phyloP scores from a whole-genome alignment of 2,797 vertebrate genomes.

The Hybognathus amarus region DNA sequence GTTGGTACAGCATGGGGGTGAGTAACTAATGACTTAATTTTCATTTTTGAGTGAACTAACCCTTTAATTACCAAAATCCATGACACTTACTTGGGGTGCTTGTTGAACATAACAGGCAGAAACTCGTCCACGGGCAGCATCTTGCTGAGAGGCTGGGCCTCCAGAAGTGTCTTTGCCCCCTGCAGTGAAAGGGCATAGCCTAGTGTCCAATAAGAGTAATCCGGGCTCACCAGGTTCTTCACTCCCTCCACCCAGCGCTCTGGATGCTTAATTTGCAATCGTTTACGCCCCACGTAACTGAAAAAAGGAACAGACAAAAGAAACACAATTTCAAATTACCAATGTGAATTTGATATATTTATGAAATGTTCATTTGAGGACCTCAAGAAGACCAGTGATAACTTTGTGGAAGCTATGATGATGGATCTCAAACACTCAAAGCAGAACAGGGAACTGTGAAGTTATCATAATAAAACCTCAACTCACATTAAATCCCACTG shows the following conservation, averaged over 20 bases:
- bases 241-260: slow-evolving; percentile 76
- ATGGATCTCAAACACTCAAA: neutral
- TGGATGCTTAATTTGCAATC: slow-evolving; percentile 80
- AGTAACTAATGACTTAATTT: no score
- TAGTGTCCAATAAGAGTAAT: slow-evolving; percentile 85
- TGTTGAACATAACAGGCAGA: slow-evolving; percentile 84
- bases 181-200: slow-evolving; percentile 77
- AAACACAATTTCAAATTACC: neutral
- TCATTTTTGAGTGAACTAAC: no score
- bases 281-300: slow-evolving; percentile 82
- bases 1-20: no score
- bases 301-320: neutral
- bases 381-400: neutral
- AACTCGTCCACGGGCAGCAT: slow-evolving; percentile 84
- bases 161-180: slow-evolving; percentile 77
- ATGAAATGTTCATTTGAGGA: neutral
- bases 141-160: slow-evolving; percentile 71
- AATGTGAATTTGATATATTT: neutral
- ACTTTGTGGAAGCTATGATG: neutral
- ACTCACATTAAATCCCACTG: slow-evolving; percentile 96
- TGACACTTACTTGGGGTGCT: slow-evolving; percentile 77
- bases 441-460: neutral
- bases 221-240: slow-evolving; percentile 79
- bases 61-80: neutral
- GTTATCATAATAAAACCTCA: neutral